phyloP scores from a whole-genome alignment of 2,797 vertebrate genomes.

The Sebastes oblongus region DNA sequence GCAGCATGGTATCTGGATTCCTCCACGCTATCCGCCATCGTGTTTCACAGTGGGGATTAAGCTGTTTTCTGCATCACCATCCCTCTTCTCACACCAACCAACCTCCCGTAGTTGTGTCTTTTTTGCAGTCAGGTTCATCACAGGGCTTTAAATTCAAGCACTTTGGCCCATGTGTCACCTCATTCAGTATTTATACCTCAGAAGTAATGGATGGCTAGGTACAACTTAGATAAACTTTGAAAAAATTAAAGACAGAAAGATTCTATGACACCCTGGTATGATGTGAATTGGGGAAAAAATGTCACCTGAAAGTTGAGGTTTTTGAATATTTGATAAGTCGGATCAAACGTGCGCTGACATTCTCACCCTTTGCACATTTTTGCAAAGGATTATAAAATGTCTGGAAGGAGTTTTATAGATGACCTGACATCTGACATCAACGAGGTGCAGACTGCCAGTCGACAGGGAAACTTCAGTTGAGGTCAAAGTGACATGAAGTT shows the following conservation, averaged over 20 bases:
- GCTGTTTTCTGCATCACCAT: neutral
- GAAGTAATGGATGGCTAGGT: neutral
- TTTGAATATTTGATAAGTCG: conserved; percentile 22
- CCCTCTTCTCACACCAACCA: too few relatives aligned
- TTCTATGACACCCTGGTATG: neutral
- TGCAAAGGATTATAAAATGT: neutral
- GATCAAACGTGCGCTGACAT: conserved; percentile 13
- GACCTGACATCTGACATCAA: neutral
- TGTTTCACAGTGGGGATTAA: neutral
- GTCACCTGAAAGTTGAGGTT: neutral
- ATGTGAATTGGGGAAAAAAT: neutral
- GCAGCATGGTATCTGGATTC: neutral
- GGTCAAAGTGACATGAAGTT: neutral
- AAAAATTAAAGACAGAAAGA: neutral
- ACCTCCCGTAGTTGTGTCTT: neutral
- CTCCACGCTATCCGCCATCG: neutral
- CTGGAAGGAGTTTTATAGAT: neutral
- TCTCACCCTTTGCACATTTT: neutral
- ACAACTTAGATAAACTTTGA: conserved; percentile 9
- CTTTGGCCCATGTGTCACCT: neutral
- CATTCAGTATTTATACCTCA: conserved; percentile 3
- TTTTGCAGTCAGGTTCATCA: neutral
- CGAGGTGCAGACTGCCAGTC: neutral
- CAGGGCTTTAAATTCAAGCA: neutral
- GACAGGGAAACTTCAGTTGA: neutral